A percentile compares a stretch with the other conserved stretches of the same genome.
These are phyloP conservation scores for Adela reaumurella DNA, from an alignment of 2,888 invertebrate species.

Conservation along the genomic window DNA sequence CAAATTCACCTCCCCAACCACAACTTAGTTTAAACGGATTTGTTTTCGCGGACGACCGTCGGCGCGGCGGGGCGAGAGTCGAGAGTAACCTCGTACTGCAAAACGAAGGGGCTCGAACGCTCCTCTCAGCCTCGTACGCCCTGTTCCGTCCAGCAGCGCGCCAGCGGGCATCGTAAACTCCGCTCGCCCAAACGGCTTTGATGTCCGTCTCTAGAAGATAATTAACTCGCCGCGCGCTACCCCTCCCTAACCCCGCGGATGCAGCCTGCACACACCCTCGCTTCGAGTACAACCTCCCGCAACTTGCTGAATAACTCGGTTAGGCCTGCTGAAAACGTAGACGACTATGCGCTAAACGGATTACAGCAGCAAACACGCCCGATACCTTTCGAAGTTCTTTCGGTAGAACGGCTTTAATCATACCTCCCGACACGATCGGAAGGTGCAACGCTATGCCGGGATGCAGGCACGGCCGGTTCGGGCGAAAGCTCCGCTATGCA, in stretches of 20 bases:
- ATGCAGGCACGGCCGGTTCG: too few species aligned
- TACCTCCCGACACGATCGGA: too few species aligned
- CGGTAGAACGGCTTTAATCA: too few species aligned
- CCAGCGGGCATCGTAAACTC: background rate
- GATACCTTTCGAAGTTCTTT: too few species aligned
- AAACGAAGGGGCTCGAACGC: too few species aligned
- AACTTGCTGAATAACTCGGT: background rate
- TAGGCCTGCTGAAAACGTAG: background rate
- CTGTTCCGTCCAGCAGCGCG: slow-evolving; percentile 5
- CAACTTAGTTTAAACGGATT: background rate
- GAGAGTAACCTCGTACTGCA: too few species aligned
- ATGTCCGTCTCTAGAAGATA: slow-evolving; percentile 29
- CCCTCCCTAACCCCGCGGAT: background rate
- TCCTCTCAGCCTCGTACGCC: too few species aligned
- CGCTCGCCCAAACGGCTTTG: background rate
- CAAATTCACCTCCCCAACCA: background rate
- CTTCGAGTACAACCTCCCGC: background rate
- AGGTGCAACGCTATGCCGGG: too few species aligned
- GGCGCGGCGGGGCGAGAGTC: background rate
- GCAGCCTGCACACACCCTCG: background rate
- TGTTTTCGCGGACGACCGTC: background rate
- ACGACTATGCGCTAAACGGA: background rate
- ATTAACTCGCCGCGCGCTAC: slow-evolving; percentile 51
- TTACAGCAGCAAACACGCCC: background rate
- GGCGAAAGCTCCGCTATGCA: too few species aligned